Base-by-base conservation (phyloP, 2,888 invertebrate species). In the Chesias legatella region DNA sequence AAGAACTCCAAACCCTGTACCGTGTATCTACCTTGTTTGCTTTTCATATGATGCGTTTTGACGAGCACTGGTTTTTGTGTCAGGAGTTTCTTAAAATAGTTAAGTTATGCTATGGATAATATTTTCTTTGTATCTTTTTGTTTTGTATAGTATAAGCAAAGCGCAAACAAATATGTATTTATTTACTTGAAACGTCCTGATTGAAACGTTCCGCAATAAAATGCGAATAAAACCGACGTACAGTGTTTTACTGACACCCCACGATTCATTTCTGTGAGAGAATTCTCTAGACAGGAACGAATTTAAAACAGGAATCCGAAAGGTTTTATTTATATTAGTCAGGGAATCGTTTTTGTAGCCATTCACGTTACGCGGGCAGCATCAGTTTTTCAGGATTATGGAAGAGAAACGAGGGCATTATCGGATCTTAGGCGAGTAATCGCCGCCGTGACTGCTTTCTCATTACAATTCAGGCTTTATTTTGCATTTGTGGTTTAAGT, bases 381-480 rank as follows among this genome's bases (percentile, higher is more conserved):
- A 69, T 74, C 75, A 79, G 75, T 80, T 82, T 80, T 81, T 81
- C 79, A 79, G 78, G 82, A 82, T 83, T 81, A 82, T 76, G 71
- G 73, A 74, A 80, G 82, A 83, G 72, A 79, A 80, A 81, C 79
- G 81, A 72, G 58, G 71, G 78, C 63, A 76, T 80, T 82, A 83
- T 83, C 79, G 80, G 78, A 79, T 79, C 75, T 81, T 75, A 75
- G 66, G 63, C 57, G 63, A 73, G 74, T 79, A 79, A 80, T 79
- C 76, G 76, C 60, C 56, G 64, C 63, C 64, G 61, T 62, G 65
- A 73, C 68, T 74, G 73, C 69, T 75, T 76, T 74, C 77, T 76
- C 78, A 80, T 81, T 79, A 76, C 69, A 67, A 73, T 76, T 48
- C 37, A 69, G 64, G 63, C 66, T 72, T 74, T 64, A 49, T 58